Evolutionary conservation across 2,113 vertebrate species (phyloP), one percentile per base, ranked within the genome.

Genomic region (Notothenia rossii): DNA sequence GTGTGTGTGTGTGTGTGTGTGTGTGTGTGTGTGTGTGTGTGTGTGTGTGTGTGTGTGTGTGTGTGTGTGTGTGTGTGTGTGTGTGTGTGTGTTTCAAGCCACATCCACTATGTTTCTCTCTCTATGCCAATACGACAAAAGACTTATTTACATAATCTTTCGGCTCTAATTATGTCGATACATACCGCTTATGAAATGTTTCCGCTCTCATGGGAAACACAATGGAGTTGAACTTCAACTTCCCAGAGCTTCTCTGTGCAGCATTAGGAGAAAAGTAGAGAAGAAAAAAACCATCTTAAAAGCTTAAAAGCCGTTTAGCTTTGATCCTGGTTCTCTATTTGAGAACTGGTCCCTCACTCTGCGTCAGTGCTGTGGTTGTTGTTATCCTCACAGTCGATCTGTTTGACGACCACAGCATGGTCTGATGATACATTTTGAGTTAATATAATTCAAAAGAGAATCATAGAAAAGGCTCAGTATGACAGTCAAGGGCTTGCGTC

Each of bases 61-160:
- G 59, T 65, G 33, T 43, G 50, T 74, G 54, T 65, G 64, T 70
- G 68, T 73, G 72, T 67, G 63, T 55, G 36, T 33, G 56, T 81
- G 73, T 7, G 66, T 72, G 82, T 82, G 81, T 81, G 81, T 85
- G 85, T 83, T 90, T 58, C 0, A 12, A 77, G 61, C 48, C 53
- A 33, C 62, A 46, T 22, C 55, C 77, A 71, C 54, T 63, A 63
- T 43, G 56, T 54, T 20, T 75, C 81, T 81, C 84, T 49, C 77
- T 71, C 59, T 67, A 15, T 83, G 71, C 62, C 77, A 82, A 69
- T 84, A 77, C 15, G 51, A 88, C 72, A 86, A 79, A 60, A 68
- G 49, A 36, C 76, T 61, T 82, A 88, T 91, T 90, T 85, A 68
- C 85, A 90, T 88, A 86, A 88, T 86, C 43, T 72, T 82, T 92